Evolutionary conservation across 2,797 vertebrate species (phyloP), one percentile per base, ranked within the genome.

Genomic region (Adelosebastes latens): DNA sequence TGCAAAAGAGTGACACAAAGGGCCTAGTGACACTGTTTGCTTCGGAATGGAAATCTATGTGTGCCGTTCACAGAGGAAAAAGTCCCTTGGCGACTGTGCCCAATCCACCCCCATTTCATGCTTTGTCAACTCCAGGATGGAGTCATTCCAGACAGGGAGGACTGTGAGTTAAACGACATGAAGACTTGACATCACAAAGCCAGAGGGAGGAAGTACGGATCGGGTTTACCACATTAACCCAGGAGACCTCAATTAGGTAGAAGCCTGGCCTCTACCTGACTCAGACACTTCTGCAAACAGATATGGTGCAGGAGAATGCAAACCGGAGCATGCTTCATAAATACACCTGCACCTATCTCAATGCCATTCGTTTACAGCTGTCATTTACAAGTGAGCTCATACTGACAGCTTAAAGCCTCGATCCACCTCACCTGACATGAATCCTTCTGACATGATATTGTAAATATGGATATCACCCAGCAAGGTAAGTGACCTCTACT

Each of bases 111-210:
- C 84, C 83, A 94, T 88, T 94, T 95, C 93, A 95, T 94, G 94
- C 91, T 93, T 94, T 93, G 93, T 93, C 94, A 89, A 88, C 77
- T 93, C 83, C 77, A 69, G 80, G 89, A 93, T 89, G 81, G 92
- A 93, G 83, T 91, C 83, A 88, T 93, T 92, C 80, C 90, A 93
- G 87, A 89, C 34, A 29, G 82, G 62, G 67, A 65, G 71, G 81
- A 81, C 77, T 77, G 4, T 0, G 16, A 82, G 77, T 85, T 80
- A 82, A 72, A 76, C 20, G 8, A 79, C 14, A 52, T 18, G 59
- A 83, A 87, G 80, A 89, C 70, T 63, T 62, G 79, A 79, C 80
- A 80, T 79, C 77, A 65, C 67, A 84, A 75, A 82, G 82, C 89
- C 77, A 81, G 64, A 77, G 73, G 86, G 49, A 91, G 75, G 71